Conservation (phyloP, 2,113 vertebrate species). For the Tauraco erythrolophus region DNA sequence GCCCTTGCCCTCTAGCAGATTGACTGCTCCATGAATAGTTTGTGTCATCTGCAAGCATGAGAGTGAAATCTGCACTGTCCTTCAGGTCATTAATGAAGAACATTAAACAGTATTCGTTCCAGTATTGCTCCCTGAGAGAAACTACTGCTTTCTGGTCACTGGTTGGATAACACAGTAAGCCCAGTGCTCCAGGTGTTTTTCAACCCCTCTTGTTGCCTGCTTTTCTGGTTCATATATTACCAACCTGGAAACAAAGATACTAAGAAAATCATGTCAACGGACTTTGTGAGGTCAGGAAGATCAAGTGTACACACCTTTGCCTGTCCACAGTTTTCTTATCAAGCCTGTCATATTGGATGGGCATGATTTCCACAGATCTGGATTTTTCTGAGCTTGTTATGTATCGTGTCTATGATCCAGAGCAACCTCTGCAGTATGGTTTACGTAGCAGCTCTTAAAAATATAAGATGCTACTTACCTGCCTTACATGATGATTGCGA, state of each 20-base stretch:
- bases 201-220: neutral
- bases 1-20: neutral
- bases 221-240: neutral
- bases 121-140: neutral
- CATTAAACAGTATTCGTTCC: neutral
- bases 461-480: neutral
- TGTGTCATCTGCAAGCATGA: neutral
- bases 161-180: neutral
- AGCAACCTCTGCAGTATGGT: neutral
- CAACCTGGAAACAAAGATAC: neutral
- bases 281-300: neutral
- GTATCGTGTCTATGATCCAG: neutral
- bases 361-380: neutral
- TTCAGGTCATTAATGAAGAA: neutral
- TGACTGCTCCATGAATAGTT: neutral
- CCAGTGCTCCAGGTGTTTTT: neutral
- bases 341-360: neutral
- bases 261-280: neutral
- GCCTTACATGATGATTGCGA: neutral
- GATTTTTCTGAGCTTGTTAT: neutral
- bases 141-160: neutral
- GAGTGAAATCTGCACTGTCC: neutral
- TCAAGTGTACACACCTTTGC: neutral
- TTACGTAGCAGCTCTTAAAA: neutral
- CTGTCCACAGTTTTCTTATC: neutral